Evolutionary conservation across 1,140 invertebrate species (phyloP).

Genomic region (Lepidotrigona ventralis): DNA sequence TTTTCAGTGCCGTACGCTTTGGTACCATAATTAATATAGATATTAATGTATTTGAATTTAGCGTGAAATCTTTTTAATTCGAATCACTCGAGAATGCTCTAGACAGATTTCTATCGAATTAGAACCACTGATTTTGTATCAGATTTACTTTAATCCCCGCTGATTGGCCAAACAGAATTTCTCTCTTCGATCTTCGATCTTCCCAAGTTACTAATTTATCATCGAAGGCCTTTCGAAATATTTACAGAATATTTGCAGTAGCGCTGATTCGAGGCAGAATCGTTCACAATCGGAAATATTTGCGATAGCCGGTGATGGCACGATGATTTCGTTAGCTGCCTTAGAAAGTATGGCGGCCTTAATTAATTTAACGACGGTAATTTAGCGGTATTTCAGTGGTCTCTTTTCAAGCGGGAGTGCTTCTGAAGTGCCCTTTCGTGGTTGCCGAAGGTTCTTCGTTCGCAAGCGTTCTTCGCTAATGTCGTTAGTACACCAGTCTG

Average conservation of each 20-base stretch:
- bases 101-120: neutral
- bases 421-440: conserved; percentile 6
- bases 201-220: neutral
- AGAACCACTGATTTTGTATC: neutral
- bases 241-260: neutral
- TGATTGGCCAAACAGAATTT: neutral
- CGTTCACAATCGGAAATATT: neutral
- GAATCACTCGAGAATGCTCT: neutral
- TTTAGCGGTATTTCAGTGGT: neutral
- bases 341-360: neutral
- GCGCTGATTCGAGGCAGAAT: neutral
- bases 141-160: neutral
- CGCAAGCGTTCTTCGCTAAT: neutral
- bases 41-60: neutral
- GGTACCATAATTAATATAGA: neutral
- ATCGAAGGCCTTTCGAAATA: neutral
- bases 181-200: neutral
- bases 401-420: neutral
- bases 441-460: neutral
- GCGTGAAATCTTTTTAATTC: neutral
- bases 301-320: too few relatives aligned
- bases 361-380: conserved; percentile 28
- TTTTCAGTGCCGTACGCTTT: too few relatives aligned
- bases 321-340: conserved; percentile 9
- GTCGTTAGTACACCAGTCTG: neutral